phyloP scores from a whole-genome alignment of 2,113 vertebrate genomes.

The Cololabis saira region DNA sequence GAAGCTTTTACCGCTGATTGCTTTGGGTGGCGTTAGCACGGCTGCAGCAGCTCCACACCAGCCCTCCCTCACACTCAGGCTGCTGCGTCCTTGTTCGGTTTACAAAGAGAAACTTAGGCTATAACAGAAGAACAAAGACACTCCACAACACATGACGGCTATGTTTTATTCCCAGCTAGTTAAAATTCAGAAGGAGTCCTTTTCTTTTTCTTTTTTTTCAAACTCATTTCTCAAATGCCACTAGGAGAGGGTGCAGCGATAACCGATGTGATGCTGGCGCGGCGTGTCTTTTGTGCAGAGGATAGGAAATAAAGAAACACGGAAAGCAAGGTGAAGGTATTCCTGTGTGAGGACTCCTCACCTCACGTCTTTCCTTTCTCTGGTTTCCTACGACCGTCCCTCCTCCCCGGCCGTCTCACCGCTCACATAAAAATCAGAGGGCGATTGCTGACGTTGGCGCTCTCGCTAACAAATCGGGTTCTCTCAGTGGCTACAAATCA shows the following conservation, averaged over 20 bases:
- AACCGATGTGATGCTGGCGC: constrained; percentile 26
- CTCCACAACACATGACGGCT: neutral
- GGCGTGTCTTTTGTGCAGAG: constrained; percentile 19
- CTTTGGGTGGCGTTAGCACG: constrained; percentile 4
- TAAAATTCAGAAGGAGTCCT: constrained; percentile 45
- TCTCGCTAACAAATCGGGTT: constrained; percentile 61
- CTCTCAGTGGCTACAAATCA: constrained; percentile 80
- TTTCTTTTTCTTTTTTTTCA: constrained; percentile 4
- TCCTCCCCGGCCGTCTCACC: constrained; percentile 17
- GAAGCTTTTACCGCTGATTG: constrained; percentile 73
- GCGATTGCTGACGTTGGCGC: constrained; percentile 66
- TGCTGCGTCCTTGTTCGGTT: constrained; percentile 47
- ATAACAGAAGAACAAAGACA: constrained; percentile 20
- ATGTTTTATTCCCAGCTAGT: constrained; percentile 28
- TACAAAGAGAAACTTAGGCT: constrained; percentile 18
- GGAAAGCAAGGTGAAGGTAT: constrained; percentile 35
- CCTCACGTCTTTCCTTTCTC: constrained; percentile 6
- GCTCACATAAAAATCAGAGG: constrained; percentile 45
- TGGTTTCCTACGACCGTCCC: constrained; percentile 19
- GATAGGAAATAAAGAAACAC: constrained; percentile 18
- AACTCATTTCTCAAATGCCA: constrained; percentile 58
- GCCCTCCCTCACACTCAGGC: constrained; percentile 16
- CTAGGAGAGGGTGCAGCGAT: constrained; percentile 29
- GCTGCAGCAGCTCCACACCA: constrained; percentile 28
- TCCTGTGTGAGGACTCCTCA: constrained; percentile 22